Percentiles rank a stretch among this genome's conserved stretches.
These are phyloP conservation scores for Pterois miles DNA, from an alignment of 2,797 vertebrate genomes.

Conservation along the genomic window DNA sequence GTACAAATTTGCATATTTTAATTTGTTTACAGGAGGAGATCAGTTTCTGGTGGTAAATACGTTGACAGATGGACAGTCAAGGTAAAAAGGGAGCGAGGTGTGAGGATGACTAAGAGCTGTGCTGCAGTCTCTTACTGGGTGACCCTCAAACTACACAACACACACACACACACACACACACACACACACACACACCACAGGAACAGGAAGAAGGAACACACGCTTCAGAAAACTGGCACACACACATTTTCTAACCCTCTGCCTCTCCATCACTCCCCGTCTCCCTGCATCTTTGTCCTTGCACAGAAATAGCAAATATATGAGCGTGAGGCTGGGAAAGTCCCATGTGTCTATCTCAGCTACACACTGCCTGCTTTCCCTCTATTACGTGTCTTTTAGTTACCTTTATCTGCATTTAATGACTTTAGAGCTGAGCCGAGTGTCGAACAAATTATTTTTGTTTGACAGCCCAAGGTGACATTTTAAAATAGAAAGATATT, in stretches of 20 bases:
- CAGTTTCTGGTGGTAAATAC: constrained; percentile 57
- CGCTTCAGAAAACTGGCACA: constrained; percentile 75
- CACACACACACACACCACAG: constrained; percentile 48
- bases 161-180: constrained; percentile 8
- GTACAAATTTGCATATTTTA: constrained; percentile 42
- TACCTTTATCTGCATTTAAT: constrained; percentile 13
- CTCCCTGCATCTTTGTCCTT: constrained; percentile 76
- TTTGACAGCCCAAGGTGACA: too few species aligned
- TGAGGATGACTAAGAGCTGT: constrained; percentile 70
- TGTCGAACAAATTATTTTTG: too few species aligned
- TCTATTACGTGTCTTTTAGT: constrained; percentile 9
- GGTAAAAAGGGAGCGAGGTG: constrained; percentile 70
- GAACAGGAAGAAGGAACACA: constrained; percentile 70
- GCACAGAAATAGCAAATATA: constrained; percentile 72
- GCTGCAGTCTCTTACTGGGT: constrained; percentile 67
- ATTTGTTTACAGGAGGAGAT: constrained; percentile 51
- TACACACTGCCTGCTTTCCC: constrained; percentile 20
- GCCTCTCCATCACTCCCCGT: constrained; percentile 47
- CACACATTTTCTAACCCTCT: constrained; percentile 59
- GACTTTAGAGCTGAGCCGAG: background rate
- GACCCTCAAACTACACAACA: constrained; percentile 65
- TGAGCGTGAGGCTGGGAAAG: constrained; percentile 55
- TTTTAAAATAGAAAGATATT: too few species aligned
- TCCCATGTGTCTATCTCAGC: constrained; percentile 65
- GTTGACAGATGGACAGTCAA: constrained; percentile 74